Base-by-base conservation (phyloP, 2,797 vertebrate species). In the Neosalanx taihuensis region DNA sequence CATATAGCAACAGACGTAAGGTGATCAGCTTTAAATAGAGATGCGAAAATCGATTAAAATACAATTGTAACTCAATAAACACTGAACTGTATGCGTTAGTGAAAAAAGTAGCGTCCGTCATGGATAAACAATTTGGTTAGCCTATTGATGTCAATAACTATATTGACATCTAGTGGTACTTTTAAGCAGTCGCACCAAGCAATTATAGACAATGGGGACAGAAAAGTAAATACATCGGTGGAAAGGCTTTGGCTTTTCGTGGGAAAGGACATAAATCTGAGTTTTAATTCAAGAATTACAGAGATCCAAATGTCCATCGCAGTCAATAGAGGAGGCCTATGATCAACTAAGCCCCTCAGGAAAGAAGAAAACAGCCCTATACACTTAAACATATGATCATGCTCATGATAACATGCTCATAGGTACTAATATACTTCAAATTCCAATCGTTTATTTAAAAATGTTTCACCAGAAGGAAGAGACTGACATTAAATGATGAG, bases 151-250 rank as follows among this genome's bases (percentile, higher is more conserved):
- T 26, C 23, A 26, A 26, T 69, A 78, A 3, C 4, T 81, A 84
- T 57, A 72, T 56, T 79, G 88, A 77, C 88, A 83, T 83, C 91
- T 89, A 67, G 86, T 84, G 90, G 79, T 63, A 59, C 5, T 60
- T 1, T 59, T 20, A 3, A 5, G 1, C 4, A 41, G 61, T 41
- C 12, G 56, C 68, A 30, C 41, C 30, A 23, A 33, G 53, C 13
- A 13, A 23, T 53, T 18, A 5, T 33, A 56, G n/a, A 30, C 26
- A 13, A 33, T 58, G 15, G 30, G 18, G 10, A 57, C 6, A 57
- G 18, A 57, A 18, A n/a, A 20, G n/a, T 20, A 57, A 20, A 57
- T 57, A 57, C 1, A 57, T 57, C n/a, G 18, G 7, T 57, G n/a
- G 53, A 57, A 6, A 57, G 17, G n/a, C 6, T 57, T n/a, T 57